A percentile compares a stretch with the other conserved stretches of the same genome.
Evolutionary conservation across 2,113 vertebrate genomes (phyloP).

Genomic region (Cricetomys ansorgei): DNA sequence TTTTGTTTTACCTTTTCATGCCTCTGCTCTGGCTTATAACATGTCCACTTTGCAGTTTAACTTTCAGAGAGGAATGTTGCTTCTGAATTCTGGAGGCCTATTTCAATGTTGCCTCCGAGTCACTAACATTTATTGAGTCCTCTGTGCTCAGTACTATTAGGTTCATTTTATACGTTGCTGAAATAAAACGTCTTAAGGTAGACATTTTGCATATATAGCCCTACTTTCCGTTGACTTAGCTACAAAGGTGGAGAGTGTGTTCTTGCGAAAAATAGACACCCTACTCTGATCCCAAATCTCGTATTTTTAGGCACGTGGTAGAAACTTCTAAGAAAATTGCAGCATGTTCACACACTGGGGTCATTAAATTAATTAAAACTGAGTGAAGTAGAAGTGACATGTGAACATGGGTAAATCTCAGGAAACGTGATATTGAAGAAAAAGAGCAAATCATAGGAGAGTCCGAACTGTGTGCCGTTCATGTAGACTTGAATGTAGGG

Average conservation of each 20-base stretch:
- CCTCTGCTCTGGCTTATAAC: neutral
- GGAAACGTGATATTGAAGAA: constrained; percentile 13
- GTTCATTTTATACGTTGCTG: constrained; percentile 58
- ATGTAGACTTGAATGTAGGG: constrained; percentile 14
- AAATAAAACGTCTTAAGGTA: constrained; percentile 61
- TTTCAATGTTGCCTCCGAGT: constrained; percentile 53
- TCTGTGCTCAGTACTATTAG: constrained; percentile 45
- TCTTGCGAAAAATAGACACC: neutral
- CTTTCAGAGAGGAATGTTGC: constrained; percentile 47
- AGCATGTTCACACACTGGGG: neutral
- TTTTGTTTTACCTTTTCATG: constrained; percentile 25
- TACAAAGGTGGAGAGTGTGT: neutral
- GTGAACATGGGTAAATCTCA: constrained; percentile 30
- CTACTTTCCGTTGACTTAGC: constrained; percentile 38
- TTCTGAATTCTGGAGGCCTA: constrained; percentile 40
- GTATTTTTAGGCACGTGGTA: constrained; percentile 4
- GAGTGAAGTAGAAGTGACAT: neutral
- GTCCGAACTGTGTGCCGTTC: neutral
- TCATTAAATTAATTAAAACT: constrained; percentile 44
- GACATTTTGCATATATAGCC: constrained; percentile 19
- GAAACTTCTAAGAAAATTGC: constrained; percentile 2
- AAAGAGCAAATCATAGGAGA: constrained; percentile 27
- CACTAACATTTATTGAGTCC: constrained; percentile 50
- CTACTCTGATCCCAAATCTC: neutral
- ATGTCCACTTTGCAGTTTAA: constrained; percentile 47